These are phyloP conservation scores for Terebella lapidaria DNA, from an alignment of 2,888 invertebrate genomes.

Conservation along the genomic window DNA sequence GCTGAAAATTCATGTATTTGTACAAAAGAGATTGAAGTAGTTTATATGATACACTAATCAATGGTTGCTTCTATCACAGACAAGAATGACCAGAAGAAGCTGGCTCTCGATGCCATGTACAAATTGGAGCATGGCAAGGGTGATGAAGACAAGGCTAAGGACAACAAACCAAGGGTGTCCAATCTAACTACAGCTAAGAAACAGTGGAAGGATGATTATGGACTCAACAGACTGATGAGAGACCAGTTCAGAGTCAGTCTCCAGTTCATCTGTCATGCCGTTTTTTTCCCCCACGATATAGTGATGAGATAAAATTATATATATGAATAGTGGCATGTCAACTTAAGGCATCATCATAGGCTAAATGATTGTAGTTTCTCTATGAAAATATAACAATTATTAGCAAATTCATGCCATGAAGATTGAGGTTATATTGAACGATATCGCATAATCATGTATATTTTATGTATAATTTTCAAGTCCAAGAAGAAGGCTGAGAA, in stretches of 20 bases:
- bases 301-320: too few relatives aligned
- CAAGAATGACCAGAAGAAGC: constrained; percentile 72
- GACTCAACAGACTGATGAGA: constrained; percentile 79
- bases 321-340: too few relatives aligned
- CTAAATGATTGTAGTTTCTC: too few relatives aligned
- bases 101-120: constrained; percentile 97
- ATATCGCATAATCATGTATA: too few relatives aligned
- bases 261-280: not conserved
- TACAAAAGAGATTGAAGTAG: too few relatives aligned
- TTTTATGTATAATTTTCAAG: too few relatives aligned
- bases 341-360: too few relatives aligned
- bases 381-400: too few relatives aligned
- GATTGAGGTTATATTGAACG: too few relatives aligned
- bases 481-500: constrained; percentile 75
- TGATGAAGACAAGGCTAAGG: constrained; percentile 52
- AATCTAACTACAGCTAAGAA: constrained; percentile 72
- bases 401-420: too few relatives aligned
- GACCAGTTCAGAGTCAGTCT: constrained; percentile 73
- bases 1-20: too few relatives aligned
- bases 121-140: constrained; percentile 87
- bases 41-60: too few relatives aligned
- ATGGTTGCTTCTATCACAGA: constrained; percentile 56
- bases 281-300: not conserved
- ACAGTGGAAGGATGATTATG: constrained; percentile 86
- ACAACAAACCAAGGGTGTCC: constrained; percentile 57